Evolutionary conservation across 2,113 vertebrate species (phyloP).

Genomic region (Micronycteris hirsuta): DNA sequence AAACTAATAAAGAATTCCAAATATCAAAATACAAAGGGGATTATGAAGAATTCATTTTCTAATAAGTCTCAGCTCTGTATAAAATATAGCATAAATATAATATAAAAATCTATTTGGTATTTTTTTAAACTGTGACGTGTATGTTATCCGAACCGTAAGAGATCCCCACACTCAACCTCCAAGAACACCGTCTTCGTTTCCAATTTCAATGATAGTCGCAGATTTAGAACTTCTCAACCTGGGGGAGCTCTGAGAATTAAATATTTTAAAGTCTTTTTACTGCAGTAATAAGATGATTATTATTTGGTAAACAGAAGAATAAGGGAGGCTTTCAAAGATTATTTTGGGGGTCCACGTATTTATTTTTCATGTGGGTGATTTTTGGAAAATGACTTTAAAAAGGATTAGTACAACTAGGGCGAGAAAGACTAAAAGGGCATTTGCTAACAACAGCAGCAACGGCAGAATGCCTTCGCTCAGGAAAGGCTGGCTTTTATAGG

Average conservation of each 20-base stretch:
- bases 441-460: background rate
- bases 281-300: background rate
- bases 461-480: background rate
- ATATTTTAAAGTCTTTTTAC: background rate
- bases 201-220: background rate
- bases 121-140: background rate
- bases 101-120: background rate
- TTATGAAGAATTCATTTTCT: background rate
- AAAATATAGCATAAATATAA: background rate
- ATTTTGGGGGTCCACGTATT: background rate
- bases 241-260: background rate
- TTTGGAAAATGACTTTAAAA: background rate
- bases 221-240: background rate
- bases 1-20: background rate
- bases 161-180: background rate
- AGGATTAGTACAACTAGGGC: background rate
- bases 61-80: background rate
- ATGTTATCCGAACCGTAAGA: background rate
- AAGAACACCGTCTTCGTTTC: background rate
- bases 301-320: background rate
- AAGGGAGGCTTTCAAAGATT: background rate
- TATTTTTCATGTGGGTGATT: background rate
- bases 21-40: background rate
- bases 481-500: background rate
- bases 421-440: background rate